Percentiles rank a stretch among this genome's conserved stretches.
Evolutionary conservation across 2,888 invertebrate species (phyloP).

Genomic region (Rotaria macrura): DNA sequence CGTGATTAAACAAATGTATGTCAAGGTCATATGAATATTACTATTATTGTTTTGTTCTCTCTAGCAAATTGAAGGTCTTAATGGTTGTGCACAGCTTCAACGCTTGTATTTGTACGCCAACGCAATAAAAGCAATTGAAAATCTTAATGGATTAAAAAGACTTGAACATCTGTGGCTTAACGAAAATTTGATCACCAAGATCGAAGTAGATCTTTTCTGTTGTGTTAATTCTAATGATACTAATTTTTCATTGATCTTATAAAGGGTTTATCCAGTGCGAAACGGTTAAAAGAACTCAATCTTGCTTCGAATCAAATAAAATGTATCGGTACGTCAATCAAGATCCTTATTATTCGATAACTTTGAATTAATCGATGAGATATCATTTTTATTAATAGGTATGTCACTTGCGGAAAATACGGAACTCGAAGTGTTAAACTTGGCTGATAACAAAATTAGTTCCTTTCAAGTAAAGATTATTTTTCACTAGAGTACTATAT

Average conservation of each 20-base stretch:
- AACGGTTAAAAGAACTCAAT: conserved; percentile 43
- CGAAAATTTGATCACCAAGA: conserved; percentile 42
- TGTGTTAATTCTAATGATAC: not conserved
- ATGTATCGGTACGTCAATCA: conserved; percentile 41
- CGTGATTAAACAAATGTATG: not conserved
- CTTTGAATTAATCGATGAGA: no score
- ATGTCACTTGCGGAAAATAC: conserved; percentile 19
- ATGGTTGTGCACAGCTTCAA: conserved; percentile 38
- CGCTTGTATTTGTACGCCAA: conserved; percentile 47
- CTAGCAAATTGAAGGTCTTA: conserved; percentile 45
- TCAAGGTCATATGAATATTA: not conserved
- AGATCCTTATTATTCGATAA: not conserved
- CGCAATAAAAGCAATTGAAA: conserved; percentile 43
- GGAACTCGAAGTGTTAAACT: conserved; percentile 43
- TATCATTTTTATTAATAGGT: no score
- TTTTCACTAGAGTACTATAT: no score
- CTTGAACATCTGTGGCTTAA: conserved; percentile 45
- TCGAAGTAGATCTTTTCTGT: conserved; percentile 39
- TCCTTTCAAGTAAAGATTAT: conserved; percentile 13
- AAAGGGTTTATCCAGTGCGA: conserved; percentile 42
- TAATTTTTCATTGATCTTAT: not conserved
- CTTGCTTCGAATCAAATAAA: conserved; percentile 46
- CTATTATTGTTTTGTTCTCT: conserved; percentile 30
- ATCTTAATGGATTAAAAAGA: conserved; percentile 40
- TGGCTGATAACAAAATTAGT: conserved; percentile 43